Base-by-base conservation (phyloP, 92 coral and sea anemone species). In the Actinostola sp. region DNA sequence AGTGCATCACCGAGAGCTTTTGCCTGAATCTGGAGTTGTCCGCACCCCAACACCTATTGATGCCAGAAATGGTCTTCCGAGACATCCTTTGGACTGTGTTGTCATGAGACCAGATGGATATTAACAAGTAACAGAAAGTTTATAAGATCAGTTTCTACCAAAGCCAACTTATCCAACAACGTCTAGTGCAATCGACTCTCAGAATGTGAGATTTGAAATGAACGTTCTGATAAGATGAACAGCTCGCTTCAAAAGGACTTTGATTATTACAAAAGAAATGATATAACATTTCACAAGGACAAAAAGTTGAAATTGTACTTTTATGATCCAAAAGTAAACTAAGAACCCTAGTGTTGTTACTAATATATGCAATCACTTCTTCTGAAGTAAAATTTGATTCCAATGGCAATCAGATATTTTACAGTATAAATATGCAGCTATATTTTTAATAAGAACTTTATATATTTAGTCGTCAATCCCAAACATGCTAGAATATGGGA, bases 21-120 rank as follows among this genome's bases (percentile, higher is more conserved):
- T 88, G 43, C 90, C 97, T 0, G 97, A 91, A 11, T 70, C 93
- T 11, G 70, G 71, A 23, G 75, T 88, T 1, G 83, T 88, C 11
- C 93, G 89, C 34, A 77, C 92, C 1, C 88, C 97, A 0, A 83
- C 93, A 17, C 88, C 97, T 1, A 91, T 91, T 30, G 97, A 91
- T 66, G 83, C 90, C 38, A 80, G 96, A 78, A 89, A 76, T 30
- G 89, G 97, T 16, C 46, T 91, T 6, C 87, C 90, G 16, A 84
- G 97, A 16, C 81, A 85, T 16, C 78, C 97, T 21, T 44, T 82
- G 54, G 97, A 91, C 65, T 88, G 82, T 55, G 89, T 91, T 34
- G 79, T 80, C 42, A 78, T 91, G 81, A 67, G 97, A 44, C 89
- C 89, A 0, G 97, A 91, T 50, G 89, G 90, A 28, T 88, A 80